These are phyloP conservation scores for Toxotes jaculatrix DNA, from an alignment of 2,113 vertebrate genomes.

Conservation along the genomic window DNA sequence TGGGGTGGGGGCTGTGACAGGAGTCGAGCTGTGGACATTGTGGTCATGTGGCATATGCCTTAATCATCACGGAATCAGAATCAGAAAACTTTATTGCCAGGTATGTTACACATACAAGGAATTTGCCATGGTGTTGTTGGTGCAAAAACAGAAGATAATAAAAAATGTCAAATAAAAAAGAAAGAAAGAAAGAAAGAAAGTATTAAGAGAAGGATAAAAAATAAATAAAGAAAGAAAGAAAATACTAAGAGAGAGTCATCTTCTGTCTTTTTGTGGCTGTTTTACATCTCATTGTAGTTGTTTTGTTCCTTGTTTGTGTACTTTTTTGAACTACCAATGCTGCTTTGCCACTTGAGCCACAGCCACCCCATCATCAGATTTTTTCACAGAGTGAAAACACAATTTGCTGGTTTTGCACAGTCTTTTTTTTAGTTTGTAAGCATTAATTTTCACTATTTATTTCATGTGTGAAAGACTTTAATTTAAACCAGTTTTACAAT, in stretches of 20 bases:
- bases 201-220: too few species aligned
- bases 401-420: background rate
- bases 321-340: background rate
- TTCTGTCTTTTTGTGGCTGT: background rate
- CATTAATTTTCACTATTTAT: background rate
- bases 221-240: too few species aligned
- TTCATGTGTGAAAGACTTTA: constrained; percentile 43
- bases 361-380: background rate
- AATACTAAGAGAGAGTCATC: too few species aligned
- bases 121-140: too few species aligned
- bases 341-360: background rate
- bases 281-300: too few species aligned
- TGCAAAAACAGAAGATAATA: too few species aligned
- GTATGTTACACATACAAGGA: too few species aligned
- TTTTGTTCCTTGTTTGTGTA: background rate
- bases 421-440: background rate
- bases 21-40: background rate
- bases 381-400: background rate
- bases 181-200: too few species aligned
- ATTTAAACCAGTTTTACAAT: constrained; percentile 56
- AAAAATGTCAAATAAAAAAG: too few species aligned
- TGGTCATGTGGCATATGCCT: background rate
- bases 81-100: too few species aligned
- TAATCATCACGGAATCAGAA: background rate
- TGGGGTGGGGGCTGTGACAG: too few species aligned